Conservation (phyloP, 2,113 vertebrate species). For the Thermophis baileyi region DNA sequence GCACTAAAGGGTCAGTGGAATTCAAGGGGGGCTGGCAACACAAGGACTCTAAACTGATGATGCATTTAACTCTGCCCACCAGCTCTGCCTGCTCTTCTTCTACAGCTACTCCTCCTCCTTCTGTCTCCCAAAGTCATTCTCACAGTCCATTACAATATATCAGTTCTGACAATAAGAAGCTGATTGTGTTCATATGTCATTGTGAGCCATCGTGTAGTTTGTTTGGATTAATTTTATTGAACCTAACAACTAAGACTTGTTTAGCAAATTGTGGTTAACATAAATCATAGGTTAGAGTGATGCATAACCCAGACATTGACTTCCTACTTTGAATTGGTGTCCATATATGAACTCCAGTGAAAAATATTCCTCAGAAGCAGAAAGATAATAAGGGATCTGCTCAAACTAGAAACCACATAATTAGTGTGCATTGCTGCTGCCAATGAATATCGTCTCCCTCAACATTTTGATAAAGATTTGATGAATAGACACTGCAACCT, state of each 20-base stretch:
- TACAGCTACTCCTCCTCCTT: background rate
- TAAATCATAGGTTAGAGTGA: background rate
- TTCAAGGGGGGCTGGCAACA: background rate
- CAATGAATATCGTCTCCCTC: background rate
- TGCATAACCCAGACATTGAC: background rate
- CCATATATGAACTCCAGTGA: accelerated
- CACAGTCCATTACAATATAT: background rate
- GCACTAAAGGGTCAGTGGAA: background rate
- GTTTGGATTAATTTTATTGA: background rate
- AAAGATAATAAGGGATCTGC: background rate
- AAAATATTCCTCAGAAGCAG: background rate
- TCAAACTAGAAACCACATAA: background rate
- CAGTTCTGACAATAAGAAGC: background rate
- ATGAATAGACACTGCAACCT: background rate
- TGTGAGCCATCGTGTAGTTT: background rate
- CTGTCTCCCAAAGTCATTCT: background rate
- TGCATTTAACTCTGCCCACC: background rate
- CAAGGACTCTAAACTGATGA: background rate
- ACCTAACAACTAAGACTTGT: background rate
- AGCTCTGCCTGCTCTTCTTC: background rate
- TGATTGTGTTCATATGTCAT: background rate
- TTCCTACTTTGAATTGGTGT: background rate
- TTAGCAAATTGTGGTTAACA: background rate
- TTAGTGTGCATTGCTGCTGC: background rate
- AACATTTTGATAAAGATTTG: background rate